phyloP scores from a whole-genome alignment of 1,140 invertebrate genomes.

The Fopius arisanus region DNA sequence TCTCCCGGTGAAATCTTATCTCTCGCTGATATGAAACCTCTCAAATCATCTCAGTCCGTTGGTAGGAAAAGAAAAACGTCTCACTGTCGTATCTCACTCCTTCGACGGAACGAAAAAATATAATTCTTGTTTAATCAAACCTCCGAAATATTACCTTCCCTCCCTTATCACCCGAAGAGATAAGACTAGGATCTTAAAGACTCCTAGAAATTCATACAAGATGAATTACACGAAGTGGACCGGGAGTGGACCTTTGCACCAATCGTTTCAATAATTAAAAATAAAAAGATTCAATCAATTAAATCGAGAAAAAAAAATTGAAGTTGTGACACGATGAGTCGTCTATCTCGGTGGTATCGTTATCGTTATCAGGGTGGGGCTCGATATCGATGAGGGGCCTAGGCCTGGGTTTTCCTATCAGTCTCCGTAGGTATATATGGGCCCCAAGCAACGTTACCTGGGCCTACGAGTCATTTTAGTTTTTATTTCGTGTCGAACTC shows the following conservation, averaged over 20 bases:
- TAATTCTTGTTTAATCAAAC: too few relatives aligned
- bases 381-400: slow-evolving; percentile 55
- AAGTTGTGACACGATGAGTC: not conserved
- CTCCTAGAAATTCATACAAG: too few relatives aligned
- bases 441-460: slow-evolving; percentile 42
- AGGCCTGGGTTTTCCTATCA: slow-evolving; percentile 58
- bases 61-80: not conserved
- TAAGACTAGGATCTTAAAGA: too few relatives aligned
- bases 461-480: slow-evolving; percentile 52
- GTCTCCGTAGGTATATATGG: slow-evolving; percentile 56
- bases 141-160: too few relatives aligned
- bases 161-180: too few relatives aligned
- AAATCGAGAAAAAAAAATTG: not conserved
- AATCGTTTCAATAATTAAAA: too few relatives aligned
- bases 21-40: not conserved
- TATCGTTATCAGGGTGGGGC: slow-evolving; percentile 60
- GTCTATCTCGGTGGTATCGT: slow-evolving; percentile 37
- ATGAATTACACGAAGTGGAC: too few relatives aligned
- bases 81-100: not conserved
- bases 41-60: not conserved
- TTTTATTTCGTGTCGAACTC: slow-evolving; percentile 30
- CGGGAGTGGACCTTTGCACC: not conserved
- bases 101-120: not conserved
- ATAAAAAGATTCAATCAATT: not conserved
- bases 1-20: not conserved